phyloP scores from a whole-genome alignment of 2,113 vertebrate genomes.

The Eulemur rufifrons region DNA sequence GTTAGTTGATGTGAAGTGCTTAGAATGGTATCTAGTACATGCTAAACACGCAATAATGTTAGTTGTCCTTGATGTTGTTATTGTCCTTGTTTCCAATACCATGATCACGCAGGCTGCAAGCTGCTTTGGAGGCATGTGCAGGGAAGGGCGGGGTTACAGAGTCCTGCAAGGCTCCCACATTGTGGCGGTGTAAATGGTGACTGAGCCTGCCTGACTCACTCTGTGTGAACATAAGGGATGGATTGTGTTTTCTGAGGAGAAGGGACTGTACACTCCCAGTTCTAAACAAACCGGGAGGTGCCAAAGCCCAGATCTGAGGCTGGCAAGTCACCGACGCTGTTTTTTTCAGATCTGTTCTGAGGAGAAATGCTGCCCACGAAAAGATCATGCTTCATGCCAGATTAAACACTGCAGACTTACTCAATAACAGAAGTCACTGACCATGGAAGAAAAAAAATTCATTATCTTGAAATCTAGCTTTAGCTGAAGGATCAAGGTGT shows the following conservation, averaged over 20 bases:
- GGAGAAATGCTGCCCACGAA: not conserved
- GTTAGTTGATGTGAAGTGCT: not conserved
- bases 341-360: not conserved
- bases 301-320: not conserved
- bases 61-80: not conserved
- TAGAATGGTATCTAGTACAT: not conserved
- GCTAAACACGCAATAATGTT: not conserved
- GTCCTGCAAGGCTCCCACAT: rapidly evolving
- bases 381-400: not conserved
- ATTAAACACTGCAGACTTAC: not conserved
- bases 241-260: not conserved
- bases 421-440: not conserved
- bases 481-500: not conserved
- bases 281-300: not conserved
- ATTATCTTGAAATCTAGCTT: constrained; percentile 24
- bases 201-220: not conserved
- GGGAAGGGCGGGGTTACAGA: not conserved
- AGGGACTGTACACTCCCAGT: not conserved
- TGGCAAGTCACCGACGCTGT: not conserved
- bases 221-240: not conserved
- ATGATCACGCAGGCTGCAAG: not conserved
- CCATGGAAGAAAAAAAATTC: not conserved
- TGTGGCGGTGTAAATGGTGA: not conserved
- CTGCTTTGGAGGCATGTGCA: not conserved
- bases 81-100: not conserved